A percentile compares a stretch with the other conserved stretches of the same genome.
Conservation (phyloP, 2,888 invertebrate species). For the Coronaproctus castanopsis region DNA sequence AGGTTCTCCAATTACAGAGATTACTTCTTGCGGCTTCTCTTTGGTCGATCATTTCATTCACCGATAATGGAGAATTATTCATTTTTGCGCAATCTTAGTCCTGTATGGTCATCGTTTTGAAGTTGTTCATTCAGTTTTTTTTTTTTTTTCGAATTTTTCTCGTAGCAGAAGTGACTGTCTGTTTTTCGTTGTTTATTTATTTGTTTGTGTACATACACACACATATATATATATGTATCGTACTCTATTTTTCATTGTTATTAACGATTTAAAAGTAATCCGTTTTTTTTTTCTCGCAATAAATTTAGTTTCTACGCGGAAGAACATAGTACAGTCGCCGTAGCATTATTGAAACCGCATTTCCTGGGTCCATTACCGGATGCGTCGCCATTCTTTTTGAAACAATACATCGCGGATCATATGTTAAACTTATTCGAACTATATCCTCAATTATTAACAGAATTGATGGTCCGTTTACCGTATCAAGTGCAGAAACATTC, state of each 20-base stretch:
- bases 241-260: neutral
- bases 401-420: slow-evolving; percentile 79
- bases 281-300: neutral
- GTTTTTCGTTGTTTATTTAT: no score
- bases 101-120: no score
- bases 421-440: slow-evolving; percentile 82
- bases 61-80: no score
- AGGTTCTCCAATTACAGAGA: no score
- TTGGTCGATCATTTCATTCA: no score
- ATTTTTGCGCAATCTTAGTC: no score
- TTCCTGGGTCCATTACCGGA: slow-evolving; percentile 67
- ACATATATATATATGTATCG: neutral
- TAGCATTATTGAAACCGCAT: slow-evolving; percentile 59
- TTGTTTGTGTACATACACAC: no score
- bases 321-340: slow-evolving; percentile 26
- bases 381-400: slow-evolving; percentile 85
- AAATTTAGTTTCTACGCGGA: slow-evolving; percentile 14
- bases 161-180: no score
- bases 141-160: no score
- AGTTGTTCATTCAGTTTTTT: no score
- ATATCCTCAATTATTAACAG: slow-evolving; percentile 82
- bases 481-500: slow-evolving; percentile 33
- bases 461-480: slow-evolving; percentile 79
- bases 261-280: neutral
- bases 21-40: no score